These are phyloP conservation scores for Stegastes partitus DNA, from an alignment of 2,113 vertebrate genomes.

Conservation along the genomic window DNA sequence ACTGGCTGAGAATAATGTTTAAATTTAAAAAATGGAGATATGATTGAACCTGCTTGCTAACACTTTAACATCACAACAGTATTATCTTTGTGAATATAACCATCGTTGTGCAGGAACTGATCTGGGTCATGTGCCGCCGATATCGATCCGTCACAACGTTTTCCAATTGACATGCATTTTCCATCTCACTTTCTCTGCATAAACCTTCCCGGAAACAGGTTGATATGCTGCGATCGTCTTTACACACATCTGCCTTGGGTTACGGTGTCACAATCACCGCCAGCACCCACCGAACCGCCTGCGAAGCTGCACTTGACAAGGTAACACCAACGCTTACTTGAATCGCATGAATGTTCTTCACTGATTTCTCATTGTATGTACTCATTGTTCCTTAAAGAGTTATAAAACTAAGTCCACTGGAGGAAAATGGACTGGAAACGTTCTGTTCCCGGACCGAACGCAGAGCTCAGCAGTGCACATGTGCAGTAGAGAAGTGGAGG, in stretches of 20 bases:
- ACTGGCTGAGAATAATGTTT: neutral
- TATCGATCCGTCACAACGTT: neutral
- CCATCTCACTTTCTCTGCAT: constrained; percentile 7
- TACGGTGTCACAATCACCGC: no score
- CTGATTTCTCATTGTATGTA: no score
- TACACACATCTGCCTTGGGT: constrained; percentile 4
- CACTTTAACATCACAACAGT: neutral
- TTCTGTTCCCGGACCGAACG: no score
- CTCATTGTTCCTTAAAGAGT: no score
- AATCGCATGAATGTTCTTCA: no score
- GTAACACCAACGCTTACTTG: no score
- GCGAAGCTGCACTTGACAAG: no score
- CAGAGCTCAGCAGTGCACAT: no score
- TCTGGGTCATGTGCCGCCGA: neutral
- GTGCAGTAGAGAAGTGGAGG: no score
- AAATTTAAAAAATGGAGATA: neutral
- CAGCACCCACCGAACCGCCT: no score
- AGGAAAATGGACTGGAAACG: no score
- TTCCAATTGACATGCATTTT: constrained; percentile 23
- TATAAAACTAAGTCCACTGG: no score
- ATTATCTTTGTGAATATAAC: neutral
- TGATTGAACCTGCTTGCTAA: neutral
- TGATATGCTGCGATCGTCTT: neutral
- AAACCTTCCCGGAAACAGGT: neutral
- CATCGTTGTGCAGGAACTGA: neutral